Conservation (phyloP, 2,888 invertebrate species). For the Plebejus argus region DNA sequence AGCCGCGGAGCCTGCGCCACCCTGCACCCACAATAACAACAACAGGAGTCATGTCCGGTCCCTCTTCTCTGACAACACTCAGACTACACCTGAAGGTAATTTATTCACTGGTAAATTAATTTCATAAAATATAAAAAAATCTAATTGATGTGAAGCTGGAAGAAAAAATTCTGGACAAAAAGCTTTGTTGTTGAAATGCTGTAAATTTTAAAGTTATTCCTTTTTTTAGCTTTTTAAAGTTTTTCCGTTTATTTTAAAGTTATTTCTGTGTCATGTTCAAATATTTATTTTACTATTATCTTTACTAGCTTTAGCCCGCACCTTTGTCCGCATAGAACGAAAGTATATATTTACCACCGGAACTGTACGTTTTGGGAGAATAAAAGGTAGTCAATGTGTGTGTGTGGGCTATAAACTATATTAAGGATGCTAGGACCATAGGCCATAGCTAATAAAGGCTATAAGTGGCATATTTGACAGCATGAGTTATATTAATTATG, state of each 20-base stretch:
- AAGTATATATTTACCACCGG: slow-evolving; percentile 16
- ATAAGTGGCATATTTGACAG: neutral
- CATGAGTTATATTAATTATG: neutral
- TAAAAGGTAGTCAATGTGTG: neutral
- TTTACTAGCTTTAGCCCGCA: slow-evolving; percentile 16
- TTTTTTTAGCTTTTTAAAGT: too few species aligned
- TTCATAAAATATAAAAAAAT: neutral
- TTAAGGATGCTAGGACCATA: neutral
- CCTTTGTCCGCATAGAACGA: slow-evolving; percentile 7
- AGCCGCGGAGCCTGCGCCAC: slow-evolving; percentile 85
- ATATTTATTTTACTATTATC: neutral
- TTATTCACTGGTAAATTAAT: neutral
- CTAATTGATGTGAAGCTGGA: too few species aligned
- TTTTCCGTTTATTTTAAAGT: too few species aligned
- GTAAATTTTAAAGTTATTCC: too few species aligned
- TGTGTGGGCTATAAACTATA: neutral
- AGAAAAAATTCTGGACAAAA: too few species aligned
- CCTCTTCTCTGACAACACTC: slow-evolving; percentile 69
- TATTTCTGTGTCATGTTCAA: neutral
- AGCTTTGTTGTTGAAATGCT: too few species aligned
- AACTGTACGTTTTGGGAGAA: slow-evolving; percentile 16
- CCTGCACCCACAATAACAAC: slow-evolving; percentile 68
- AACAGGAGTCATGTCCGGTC: slow-evolving; percentile 64
- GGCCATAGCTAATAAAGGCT: neutral
- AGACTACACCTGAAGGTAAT: slow-evolving; percentile 71